These are phyloP conservation scores for Drosophila saltans DNA, from an alignment of 1,140 invertebrate species.

Conservation along the genomic window DNA sequence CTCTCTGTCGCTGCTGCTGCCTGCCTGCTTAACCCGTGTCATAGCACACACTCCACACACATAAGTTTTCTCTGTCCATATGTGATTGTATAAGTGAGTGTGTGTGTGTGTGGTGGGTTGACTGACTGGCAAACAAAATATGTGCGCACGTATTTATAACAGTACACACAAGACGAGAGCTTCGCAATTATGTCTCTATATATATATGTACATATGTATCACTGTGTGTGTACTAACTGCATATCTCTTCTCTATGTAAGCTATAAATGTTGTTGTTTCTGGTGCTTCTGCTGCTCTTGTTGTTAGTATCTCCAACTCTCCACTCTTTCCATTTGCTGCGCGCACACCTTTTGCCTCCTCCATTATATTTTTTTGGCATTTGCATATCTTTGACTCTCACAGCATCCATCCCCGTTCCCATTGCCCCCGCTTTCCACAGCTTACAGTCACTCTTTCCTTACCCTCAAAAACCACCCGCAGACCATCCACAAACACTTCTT, in stretches of 20 bases:
- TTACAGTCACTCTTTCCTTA: constrained; percentile 28
- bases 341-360: constrained; percentile 34
- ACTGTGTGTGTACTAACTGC: constrained; percentile 58
- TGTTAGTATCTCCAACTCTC: constrained; percentile 50
- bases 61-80: constrained; percentile 55
- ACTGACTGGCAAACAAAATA: constrained; percentile 52
- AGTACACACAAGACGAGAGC: constrained; percentile 46
- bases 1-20: constrained; percentile 33
- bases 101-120: constrained; percentile 39
- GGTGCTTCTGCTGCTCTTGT: no score
- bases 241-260: constrained; percentile 52
- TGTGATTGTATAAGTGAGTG: constrained; percentile 22
- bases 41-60: constrained; percentile 55
- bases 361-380: constrained; percentile 54
- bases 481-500: constrained; percentile 7
- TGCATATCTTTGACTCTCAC: constrained; percentile 70
- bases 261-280: constrained; percentile 22
- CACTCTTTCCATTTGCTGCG: constrained; percentile 73
- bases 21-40: constrained; percentile 62
- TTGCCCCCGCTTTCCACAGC: constrained; percentile 49
- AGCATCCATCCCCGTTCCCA: constrained; percentile 31
- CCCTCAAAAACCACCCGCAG: constrained; percentile 14
- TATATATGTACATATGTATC: constrained; percentile 41
- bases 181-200: constrained; percentile 14
- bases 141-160: constrained; percentile 57